These are phyloP conservation scores for Parnassius glacialis DNA, from an alignment of 2,888 invertebrate species.

Conservation along the genomic window DNA sequence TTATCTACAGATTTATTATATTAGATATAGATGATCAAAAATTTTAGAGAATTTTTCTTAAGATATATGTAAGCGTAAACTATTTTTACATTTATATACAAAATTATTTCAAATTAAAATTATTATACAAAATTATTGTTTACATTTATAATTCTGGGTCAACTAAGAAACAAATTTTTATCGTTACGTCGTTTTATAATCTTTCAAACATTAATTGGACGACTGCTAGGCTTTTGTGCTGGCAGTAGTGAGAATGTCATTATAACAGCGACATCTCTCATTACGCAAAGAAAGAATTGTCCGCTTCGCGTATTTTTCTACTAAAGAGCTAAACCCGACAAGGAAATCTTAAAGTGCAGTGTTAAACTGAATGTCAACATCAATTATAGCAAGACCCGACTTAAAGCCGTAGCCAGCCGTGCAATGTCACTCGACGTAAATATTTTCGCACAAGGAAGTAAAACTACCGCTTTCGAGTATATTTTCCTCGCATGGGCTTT, in stretches of 20 bases:
- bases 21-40: no score
- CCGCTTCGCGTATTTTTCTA: background rate
- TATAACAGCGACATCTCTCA: slow-evolving; percentile 8
- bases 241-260: background rate
- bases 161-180: no score
- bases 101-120: no score
- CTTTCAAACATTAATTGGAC: background rate
- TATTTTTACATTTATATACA: no score
- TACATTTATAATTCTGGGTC: no score
- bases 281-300: slow-evolving; percentile 4
- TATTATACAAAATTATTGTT: no score
- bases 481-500: slow-evolving; percentile 9
- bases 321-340: slow-evolving; percentile 5
- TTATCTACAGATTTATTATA: no score
- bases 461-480: slow-evolving; percentile 1
- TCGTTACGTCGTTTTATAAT: background rate
- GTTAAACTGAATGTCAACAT: slow-evolving; percentile 13
- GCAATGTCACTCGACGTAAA: slow-evolving; percentile 20
- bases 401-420: slow-evolving; percentile 16
- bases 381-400: slow-evolving; percentile 23
- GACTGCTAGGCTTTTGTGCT: slow-evolving; percentile 1
- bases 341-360: slow-evolving; percentile 16
- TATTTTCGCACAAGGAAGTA: slow-evolving; percentile 20
- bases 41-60: no score
- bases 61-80: no score